Evolutionary conservation across 2,797 vertebrate genomes (phyloP), one percentile per base, ranked within the genome.

Genomic region (Hemitrygon akajei): DNA sequence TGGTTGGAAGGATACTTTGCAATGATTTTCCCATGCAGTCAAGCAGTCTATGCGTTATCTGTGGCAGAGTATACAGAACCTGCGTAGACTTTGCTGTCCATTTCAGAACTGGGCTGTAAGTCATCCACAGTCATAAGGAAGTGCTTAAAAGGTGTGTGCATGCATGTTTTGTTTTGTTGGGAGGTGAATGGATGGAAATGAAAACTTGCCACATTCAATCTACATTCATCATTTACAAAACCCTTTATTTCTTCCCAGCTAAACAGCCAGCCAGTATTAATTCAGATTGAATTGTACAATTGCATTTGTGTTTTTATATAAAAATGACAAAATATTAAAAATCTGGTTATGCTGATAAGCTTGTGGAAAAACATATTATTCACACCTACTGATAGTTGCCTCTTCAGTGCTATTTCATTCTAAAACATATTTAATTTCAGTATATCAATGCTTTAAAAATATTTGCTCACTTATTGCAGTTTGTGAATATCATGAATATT

Each of bases 361-460:
- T 58, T 93, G 91, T 73, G 40, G 47, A 76, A 93, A 93, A 56
- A 22, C 27, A 93, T 30, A 75, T 92, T 75, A 92, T 73, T 73
- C 91, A 92, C 69, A 92, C 69, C 37, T 30, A 75, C 25, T 34
- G 30, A 22, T 25, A 7, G 89, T 30, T 63, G 84, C 58, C 58
- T 20, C 84, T 58, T 16, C 58, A 66, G 1, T 25, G 25, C 27
- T 11, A 5, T 75, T 75, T 92, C 66, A 73, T 25, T 27, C 20
- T 75, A 56, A 12, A 75, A 56, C 5, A 37, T 40, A 47, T 92
- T 92, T 75, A 71, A 22, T 92, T 69, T 73, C 89, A 92, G 91
- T 7, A 4, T 47, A 56, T 56, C 91, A 22, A 40, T 92, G 14
- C 1, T 27, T 40, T 73, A 75, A 75, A 73, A 47, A 16, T 92